A percentile compares a stretch with the other conserved stretches of the same genome.
phyloP scores from a whole-genome alignment of 2,797 vertebrate genomes.

The Chiloscyllium punctatum region DNA sequence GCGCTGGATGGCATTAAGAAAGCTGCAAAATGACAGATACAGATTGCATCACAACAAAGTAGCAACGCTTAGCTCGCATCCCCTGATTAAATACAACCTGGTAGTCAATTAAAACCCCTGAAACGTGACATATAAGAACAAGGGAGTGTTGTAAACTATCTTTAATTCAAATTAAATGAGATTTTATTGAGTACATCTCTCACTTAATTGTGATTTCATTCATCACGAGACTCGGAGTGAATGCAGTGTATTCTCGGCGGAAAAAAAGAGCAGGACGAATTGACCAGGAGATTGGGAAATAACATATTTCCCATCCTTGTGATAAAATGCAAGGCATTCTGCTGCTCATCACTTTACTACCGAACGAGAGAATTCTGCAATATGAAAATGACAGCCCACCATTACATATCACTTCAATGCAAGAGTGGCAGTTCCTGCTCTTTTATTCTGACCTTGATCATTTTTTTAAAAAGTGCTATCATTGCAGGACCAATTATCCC shows the following conservation, averaged over 20 bases:
- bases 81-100: not conserved
- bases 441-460: not conserved
- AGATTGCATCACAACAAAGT: not conserved
- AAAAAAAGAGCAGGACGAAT: not conserved
- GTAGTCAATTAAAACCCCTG: conserved; percentile 3
- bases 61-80: not conserved
- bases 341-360: not conserved
- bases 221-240: not conserved
- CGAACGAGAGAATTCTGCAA: not conserved
- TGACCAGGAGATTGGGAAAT: not conserved
- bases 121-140: not conserved
- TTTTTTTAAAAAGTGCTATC: not conserved
- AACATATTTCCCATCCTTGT: too few species aligned
- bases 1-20: not conserved
- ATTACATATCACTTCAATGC: not conserved
- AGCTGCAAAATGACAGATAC: not conserved
- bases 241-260: not conserved
- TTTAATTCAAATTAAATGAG: conserved; percentile 23
- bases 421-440: not conserved
- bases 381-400: not conserved
- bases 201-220: not conserved
- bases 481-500: not conserved
- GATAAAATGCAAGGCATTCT: not conserved
- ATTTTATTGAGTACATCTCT: not conserved
- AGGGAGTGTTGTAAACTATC: not conserved